Base-by-base conservation (phyloP, 2,113 vertebrate species). In the Phyllostomus hastatus region DNA sequence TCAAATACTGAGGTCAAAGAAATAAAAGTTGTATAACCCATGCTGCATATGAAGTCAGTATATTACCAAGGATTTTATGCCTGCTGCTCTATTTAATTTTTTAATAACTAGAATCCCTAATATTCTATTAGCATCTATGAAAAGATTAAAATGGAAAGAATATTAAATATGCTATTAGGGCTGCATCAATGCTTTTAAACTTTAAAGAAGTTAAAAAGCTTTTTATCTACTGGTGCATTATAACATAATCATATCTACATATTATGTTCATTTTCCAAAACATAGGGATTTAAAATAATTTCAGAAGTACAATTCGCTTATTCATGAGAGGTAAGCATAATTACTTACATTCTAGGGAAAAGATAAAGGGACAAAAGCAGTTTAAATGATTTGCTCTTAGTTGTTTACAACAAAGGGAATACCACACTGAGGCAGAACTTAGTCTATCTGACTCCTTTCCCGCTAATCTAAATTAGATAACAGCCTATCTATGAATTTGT, bases 331-430 rank as follows among this genome's bases (percentile, higher is more conserved):
- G 3, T 50, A 96, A 86, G 35, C 85, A 69, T 94, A 90, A 87
- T 86, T 90, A 95, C 33, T 90, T 87, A 89, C 15, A 93, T 80
- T 91, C 19, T 41, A 90, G 80, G 61, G n/a, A 94, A 82, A 94
- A 93, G 61, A 95, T 66, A 95, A 88, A 93, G 57, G 9, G 16
- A 59, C 22, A 90, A 0, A 88, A 31, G 66, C 26, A 95, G n/a
- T 96, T 96, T 95, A 96, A 95, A 54, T 88, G 64, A 33, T 95
- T 91, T 90, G 46, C 26, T 79, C 52, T 94, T 94, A n/a, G 28
- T 54, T 85, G 82, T 61, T 67, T 94, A 95, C 76, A 96, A 61
- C 26, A 92, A 72, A 90, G 14, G 26, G 26, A 82, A 97, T 97
- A 69, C 20, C 35, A 94, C 70, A 48, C 41, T 90, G 33, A 88